These are phyloP conservation scores for Taphrorychus bicolor DNA, from an alignment of 2,888 invertebrate species.

Conservation along the genomic window DNA sequence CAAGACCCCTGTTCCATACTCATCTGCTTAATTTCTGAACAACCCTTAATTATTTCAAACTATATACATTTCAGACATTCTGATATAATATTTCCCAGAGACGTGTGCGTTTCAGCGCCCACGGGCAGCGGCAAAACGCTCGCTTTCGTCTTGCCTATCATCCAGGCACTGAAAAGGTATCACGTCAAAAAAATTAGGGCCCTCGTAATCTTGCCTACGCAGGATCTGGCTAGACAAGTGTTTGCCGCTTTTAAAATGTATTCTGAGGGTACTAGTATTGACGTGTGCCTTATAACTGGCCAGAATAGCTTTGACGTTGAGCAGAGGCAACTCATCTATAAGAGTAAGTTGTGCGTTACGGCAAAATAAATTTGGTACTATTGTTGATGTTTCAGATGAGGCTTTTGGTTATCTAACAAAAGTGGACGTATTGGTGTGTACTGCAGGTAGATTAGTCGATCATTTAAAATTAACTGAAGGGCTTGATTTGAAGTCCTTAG, in stretches of 20 bases:
- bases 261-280: conserved; percentile 70
- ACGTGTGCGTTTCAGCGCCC: conserved; percentile 95
- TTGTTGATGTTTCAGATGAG: conserved; percentile 62
- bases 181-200: conserved; percentile 71
- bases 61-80: conserved; percentile 57
- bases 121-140: conserved; percentile 98
- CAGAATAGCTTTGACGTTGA: conserved; percentile 71
- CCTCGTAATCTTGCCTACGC: conserved; percentile 90
- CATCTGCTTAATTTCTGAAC: no score
- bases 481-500: conserved; percentile 73
- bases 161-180: conserved; percentile 67
- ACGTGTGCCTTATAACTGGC: conserved; percentile 75
- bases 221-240: conserved; percentile 90
- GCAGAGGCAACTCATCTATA: conserved; percentile 68
- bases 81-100: conserved; percentile 75
- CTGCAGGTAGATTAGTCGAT: conserved; percentile 92
- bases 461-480: conserved; percentile 86
- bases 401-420: conserved; percentile 66
- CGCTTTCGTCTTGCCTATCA: conserved; percentile 89
- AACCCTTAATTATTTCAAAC: no score
- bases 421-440: conserved; percentile 89
- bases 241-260: conserved; percentile 81
- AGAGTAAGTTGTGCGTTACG: conserved; percentile 53
- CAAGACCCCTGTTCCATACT: no score
- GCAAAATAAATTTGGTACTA: neutral